Conservation (phyloP, 2,888 invertebrate genomes). For the Agriotes lineatus region DNA sequence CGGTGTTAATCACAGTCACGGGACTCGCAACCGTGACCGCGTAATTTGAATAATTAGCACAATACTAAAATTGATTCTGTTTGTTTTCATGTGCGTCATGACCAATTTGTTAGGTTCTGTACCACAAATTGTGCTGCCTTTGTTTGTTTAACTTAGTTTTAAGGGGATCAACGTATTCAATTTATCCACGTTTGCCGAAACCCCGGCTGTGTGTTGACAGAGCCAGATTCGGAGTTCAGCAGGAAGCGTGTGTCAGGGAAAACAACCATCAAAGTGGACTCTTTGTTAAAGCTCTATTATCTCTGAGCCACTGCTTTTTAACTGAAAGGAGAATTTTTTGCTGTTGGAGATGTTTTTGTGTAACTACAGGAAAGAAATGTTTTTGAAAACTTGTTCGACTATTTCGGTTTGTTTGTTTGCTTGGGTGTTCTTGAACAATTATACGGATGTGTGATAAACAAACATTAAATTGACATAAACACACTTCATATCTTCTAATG, state of each 20-base stretch:
- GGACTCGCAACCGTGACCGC: conserved; percentile 31
- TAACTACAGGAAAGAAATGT: background rate
- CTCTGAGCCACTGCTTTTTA: no score
- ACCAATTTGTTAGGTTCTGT: conserved; percentile 15
- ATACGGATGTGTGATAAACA: no score
- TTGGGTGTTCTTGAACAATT: no score
- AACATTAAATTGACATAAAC: no score
- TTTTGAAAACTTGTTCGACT: no score
- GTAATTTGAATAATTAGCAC: conserved; percentile 40
- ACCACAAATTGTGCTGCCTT: background rate
- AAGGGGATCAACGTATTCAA: background rate
- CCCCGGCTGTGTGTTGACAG: no score
- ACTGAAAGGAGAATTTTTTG: no score
- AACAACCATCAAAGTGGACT: no score
- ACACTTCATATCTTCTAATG: no score
- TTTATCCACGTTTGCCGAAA: background rate
- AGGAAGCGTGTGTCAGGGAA: no score
- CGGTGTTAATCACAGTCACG: conserved; percentile 37
- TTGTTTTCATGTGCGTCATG: conserved; percentile 37
- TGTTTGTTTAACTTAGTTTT: conserved; percentile 10
- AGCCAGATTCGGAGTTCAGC: no score
- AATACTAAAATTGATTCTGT: conserved; percentile 29
- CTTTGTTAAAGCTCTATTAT: background rate
- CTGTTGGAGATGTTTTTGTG: background rate
- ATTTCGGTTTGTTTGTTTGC: no score